A percentile compares a stretch with the other conserved stretches of the same genome.
These are phyloP conservation scores for Pseudobourletiella spinata DNA, from an alignment of 1,140 invertebrate genomes.

Conservation along the genomic window DNA sequence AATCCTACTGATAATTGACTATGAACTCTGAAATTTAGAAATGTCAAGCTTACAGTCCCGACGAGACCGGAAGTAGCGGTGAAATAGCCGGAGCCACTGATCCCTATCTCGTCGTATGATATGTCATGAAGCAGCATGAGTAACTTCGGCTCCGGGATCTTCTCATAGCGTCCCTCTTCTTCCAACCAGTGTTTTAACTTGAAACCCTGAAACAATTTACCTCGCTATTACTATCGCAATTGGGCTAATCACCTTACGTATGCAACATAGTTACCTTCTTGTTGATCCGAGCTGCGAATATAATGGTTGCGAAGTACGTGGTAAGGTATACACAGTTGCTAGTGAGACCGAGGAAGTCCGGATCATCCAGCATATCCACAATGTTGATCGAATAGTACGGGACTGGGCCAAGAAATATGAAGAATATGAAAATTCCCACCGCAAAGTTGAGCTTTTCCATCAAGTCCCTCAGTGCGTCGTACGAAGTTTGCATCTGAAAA, in stretches of 20 bases:
- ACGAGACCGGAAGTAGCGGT: conserved; percentile 3
- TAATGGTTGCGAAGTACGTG: background rate
- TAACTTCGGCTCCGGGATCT: conserved; percentile 2
- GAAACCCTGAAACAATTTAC: background rate
- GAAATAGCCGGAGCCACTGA: conserved; percentile 2
- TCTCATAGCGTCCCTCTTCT: background rate
- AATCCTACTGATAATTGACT: too few species aligned
- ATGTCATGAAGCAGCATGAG: conserved; percentile 10
- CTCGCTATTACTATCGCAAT: too few species aligned
- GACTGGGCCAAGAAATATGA: conserved; percentile 1
- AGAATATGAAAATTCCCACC: background rate
- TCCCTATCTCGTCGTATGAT: background rate
- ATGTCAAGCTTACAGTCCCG: background rate
- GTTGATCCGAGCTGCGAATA: background rate
- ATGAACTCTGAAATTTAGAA: too few species aligned
- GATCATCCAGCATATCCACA: conserved; percentile 3
- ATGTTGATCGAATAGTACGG: conserved; percentile 1
- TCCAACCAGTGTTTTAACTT: conserved; percentile 5
- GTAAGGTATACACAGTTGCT: background rate
- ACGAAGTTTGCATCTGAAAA: background rate
- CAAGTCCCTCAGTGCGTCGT: background rate
- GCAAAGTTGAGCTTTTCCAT: background rate
- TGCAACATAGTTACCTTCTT: background rate
- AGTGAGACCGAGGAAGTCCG: background rate
- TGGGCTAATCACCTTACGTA: too few species aligned